phyloP scores from a whole-genome alignment of 2,797 vertebrate genomes.

The Agapornis canus region DNA sequence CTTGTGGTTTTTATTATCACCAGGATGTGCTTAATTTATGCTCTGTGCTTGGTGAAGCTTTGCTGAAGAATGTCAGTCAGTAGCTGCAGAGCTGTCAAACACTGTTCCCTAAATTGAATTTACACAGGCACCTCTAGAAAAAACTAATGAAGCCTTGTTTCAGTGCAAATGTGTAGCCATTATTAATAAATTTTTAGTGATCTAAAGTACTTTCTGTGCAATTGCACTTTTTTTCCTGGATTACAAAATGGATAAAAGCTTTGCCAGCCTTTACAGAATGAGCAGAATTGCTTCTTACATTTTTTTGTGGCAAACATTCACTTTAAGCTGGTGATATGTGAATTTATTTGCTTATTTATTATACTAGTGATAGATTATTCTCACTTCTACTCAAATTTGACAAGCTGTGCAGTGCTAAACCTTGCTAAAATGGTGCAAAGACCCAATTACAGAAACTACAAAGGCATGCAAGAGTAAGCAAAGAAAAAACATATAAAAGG shows the following conservation, averaged over 20 bases:
- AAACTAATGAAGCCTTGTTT: slow-evolving; percentile 63
- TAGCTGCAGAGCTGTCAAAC: slow-evolving; percentile 64
- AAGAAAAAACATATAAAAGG: slow-evolving; percentile 76
- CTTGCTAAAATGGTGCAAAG: slow-evolving; percentile 77
- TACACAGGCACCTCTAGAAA: slow-evolving; percentile 43
- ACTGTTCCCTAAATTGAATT: slow-evolving; percentile 52
- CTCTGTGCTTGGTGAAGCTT: slow-evolving; percentile 3
- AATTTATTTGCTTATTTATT: slow-evolving; percentile 30
- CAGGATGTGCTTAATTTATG: not conserved
- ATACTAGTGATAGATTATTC: slow-evolving; percentile 45
- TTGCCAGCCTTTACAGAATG: not conserved
- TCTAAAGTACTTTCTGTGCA: not conserved
- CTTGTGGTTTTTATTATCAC: not conserved
- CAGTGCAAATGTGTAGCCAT: not conserved
- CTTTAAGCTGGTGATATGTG: slow-evolving; percentile 10
- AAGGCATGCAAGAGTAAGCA: slow-evolving; percentile 77
- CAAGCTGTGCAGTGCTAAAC: slow-evolving; percentile 67
- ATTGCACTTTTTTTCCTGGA: not conserved
- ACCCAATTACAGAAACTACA: slow-evolving; percentile 79
- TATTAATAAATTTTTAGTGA: slow-evolving; percentile 41
- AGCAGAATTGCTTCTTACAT: not conserved
- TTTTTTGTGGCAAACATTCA: not conserved
- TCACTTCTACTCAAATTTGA: slow-evolving; percentile 71
- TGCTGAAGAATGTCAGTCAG: slow-evolving; percentile 59
- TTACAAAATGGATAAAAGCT: not conserved